Base-by-base conservation (phyloP, 2,113 vertebrate species). In the Callipepla squamata region DNA sequence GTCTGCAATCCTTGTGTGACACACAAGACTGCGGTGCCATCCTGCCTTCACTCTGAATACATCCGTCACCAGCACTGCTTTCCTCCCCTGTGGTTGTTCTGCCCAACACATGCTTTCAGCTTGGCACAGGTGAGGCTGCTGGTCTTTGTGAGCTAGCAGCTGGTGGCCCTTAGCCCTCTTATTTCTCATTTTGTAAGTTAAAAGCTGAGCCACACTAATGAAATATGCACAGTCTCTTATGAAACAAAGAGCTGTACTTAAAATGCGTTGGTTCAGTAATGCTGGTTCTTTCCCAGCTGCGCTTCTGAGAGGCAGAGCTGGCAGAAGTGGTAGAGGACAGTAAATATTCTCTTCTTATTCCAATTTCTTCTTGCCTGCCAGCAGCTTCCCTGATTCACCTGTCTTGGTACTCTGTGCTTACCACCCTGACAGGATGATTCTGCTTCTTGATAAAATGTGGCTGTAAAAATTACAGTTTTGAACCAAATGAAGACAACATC, bases 401-500 rank as follows among this genome's bases (percentile, higher is more conserved):
- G 36, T 62, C 42, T 30, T 70, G 28, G 30, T 69, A 26, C 11
- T 32, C 8, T 11, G 19, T 34, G 28, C 50, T 73, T 89, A 42
- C 38, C 70, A 67, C 2, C 68, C 45, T 14, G 55, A 63, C 28
- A 44, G 32, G 42, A 76, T 73, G 47, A 50, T 26, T 62, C 68
- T 78, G 36, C n/a, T 72, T 58, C 57, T 75, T 57, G 36, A 77
- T 89, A 69, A 87, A 77, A 73, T 30, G 32, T 8, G 15, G 14
- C 9, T 23, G 32, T 28, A 26, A 3, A 1, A 2, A 1, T 55
- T 26, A n/a, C 38, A 47, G 53, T 55, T 77, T 94, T 74, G 87
- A 96, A 63, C 3, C 65, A n/a, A 89, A 38, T 25, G 11, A 82
- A 80, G 42, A 53, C 59, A 81, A 94, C 80, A 45, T 84, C 17